Base-by-base conservation (phyloP, 2,888 invertebrate genomes). In the Dysmachus trigonus region DNA sequence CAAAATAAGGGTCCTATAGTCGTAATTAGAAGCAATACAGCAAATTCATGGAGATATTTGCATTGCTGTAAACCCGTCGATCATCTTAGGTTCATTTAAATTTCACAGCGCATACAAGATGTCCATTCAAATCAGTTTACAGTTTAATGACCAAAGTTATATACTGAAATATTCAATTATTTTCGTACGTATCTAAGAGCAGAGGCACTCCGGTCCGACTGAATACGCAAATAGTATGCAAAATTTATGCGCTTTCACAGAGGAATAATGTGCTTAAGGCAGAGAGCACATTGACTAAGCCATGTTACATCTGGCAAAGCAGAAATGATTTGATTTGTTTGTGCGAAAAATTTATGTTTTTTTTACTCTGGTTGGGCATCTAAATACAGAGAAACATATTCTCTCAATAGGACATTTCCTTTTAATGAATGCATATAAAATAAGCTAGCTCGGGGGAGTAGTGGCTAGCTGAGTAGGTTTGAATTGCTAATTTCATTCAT, bases 181-280 rank as follows among this genome's bases (percentile, higher is more conserved):
- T 62, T 62, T 62, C 62, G 62, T 62, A 62, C 62, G 62, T 62
- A 62, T 62, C 27, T 62, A 22, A 62, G 62, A 22, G 62, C 10
- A 62, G 47, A n/a, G n/a, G 27, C 62, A 62, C 62, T 62, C 62
- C 27, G 27, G 62, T 62, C 62, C 62, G 62, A 62, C 62, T 62
- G 62, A 62, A 76, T 76, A 38, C 22, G 76, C 76, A 76, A 76
- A 76, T 38, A 38, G 76, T 35, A 38, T 76, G 76, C 76, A 76
- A 76, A 76, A 38, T 76, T 76, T 22, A 76, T 76, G 38, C 38
- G 35, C 62, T 62, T 62, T 62, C 62, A 62, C 62, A 62, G 62
- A 62, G 62, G 62, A 62, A 62, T 62, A 62, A 62, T 62, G 27
- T 62, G 62, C 62, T 62, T 62, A 62, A 62, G 62, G 62, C 62